These are phyloP conservation scores for Periophthalmodon schlosseri DNA, from an alignment of 2,113 vertebrate species.

Conservation along the genomic window DNA sequence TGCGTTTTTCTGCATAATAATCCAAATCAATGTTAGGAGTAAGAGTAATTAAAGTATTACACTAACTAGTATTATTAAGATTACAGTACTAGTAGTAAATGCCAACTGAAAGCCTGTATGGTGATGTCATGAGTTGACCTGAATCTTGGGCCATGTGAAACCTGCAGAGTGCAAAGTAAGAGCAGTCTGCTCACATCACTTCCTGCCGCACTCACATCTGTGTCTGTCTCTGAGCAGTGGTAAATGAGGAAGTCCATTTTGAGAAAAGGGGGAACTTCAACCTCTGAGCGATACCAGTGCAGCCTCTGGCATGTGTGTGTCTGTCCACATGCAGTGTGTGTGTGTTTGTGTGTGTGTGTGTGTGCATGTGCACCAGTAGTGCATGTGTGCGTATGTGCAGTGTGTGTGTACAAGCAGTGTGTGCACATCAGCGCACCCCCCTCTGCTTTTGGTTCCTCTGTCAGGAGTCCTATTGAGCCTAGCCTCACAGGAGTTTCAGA, in stretches of 20 bases:
- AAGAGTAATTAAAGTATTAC: too few relatives aligned
- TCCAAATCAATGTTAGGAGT: not conserved
- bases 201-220: slow-evolving; percentile 40
- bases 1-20: not conserved
- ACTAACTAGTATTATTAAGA: not conserved
- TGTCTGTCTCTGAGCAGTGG: slow-evolving; percentile 26
- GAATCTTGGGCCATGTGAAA: not conserved
- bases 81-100: not conserved
- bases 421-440: too few relatives aligned
- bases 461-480: slow-evolving; percentile 10
- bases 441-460: too few relatives aligned
- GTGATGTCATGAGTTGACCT: not conserved
- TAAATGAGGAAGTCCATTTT: slow-evolving; percentile 67
- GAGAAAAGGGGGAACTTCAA: slow-evolving; percentile 66
- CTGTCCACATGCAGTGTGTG: not conserved
- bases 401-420: slow-evolving; percentile 10
- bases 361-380: slow-evolving; percentile 20
- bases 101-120: not conserved
- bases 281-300: slow-evolving; percentile 46
- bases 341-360: not conserved
- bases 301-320: slow-evolving; percentile 3
- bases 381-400: not conserved
- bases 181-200: slow-evolving; percentile 47
- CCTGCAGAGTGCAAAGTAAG: not conserved
- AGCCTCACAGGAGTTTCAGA: slow-evolving; percentile 58